Evolutionary conservation across 2,797 vertebrate species (phyloP).

Genomic region (Agapornis canus): DNA sequence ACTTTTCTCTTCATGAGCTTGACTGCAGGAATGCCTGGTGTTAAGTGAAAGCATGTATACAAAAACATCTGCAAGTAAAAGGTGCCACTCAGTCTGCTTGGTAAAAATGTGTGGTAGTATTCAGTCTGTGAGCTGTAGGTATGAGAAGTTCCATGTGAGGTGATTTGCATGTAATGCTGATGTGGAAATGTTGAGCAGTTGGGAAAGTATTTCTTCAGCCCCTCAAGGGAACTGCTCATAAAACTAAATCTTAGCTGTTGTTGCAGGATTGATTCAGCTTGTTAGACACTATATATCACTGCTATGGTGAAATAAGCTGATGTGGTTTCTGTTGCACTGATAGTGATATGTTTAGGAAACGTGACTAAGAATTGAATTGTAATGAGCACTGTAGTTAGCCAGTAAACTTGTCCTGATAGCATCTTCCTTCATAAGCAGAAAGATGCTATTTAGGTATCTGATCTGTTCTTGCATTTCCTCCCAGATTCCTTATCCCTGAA

Average conservation of each 20-base stretch:
- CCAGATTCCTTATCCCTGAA: not conserved
- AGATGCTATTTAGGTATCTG: not conserved
- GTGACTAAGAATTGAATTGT: conserved; percentile 4
- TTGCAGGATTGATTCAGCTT: conserved; percentile 18
- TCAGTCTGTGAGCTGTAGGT: not conserved
- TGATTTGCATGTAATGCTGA: not conserved
- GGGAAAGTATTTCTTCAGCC: not conserved
- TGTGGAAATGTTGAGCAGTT: not conserved
- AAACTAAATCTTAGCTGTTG: not conserved
- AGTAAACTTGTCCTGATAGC: not conserved
- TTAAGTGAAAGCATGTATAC: rapidly evolving
- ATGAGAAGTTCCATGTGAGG: not conserved
- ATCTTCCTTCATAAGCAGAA: not conserved
- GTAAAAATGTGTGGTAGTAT: not conserved
- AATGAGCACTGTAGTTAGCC: not conserved
- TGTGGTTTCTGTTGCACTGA: not conserved
- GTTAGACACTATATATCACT: not conserved
- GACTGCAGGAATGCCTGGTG: not conserved
- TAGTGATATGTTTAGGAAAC: not conserved
- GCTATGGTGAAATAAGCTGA: not conserved
- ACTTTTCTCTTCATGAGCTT: not conserved
- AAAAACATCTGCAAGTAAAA: not conserved
- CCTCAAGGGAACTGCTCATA: not conserved
- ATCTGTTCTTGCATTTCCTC: not conserved
- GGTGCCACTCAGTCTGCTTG: not conserved